phyloP scores from a whole-genome alignment of 2,113 vertebrate species.

The Charina bottae region DNA sequence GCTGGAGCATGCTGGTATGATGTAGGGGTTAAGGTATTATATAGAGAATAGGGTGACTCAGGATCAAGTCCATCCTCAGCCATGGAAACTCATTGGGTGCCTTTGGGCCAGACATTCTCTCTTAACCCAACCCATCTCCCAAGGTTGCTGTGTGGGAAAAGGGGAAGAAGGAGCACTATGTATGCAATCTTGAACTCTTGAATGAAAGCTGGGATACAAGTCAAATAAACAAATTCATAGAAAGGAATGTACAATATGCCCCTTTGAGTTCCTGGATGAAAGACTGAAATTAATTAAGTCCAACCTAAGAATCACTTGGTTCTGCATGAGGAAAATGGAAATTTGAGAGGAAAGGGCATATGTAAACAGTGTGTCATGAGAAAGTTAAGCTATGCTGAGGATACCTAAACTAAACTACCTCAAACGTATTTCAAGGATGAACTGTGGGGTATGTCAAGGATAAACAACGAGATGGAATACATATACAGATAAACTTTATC shows the following conservation, averaged over 20 bases:
- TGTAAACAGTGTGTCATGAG: background rate
- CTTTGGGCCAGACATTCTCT: background rate
- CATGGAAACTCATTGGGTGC: background rate
- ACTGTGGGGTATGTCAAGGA: background rate
- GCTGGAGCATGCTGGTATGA: background rate
- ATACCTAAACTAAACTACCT: background rate
- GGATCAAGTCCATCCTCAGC: background rate
- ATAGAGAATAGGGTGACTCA: background rate
- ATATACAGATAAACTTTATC: background rate
- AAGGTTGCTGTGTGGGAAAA: background rate
- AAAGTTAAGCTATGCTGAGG: background rate
- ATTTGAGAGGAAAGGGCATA: background rate
- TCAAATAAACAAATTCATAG: background rate
- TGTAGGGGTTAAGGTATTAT: background rate
- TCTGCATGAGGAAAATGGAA: background rate
- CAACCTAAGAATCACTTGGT: background rate
- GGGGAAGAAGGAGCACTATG: background rate
- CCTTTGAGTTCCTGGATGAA: background rate
- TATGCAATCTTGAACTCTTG: background rate
- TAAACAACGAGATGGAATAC: background rate
- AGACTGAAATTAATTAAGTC: background rate
- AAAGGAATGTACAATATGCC: background rate
- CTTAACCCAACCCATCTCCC: background rate
- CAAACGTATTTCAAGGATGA: background rate
- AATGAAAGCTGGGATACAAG: background rate